These are phyloP conservation scores for Chymomyza caudatula DNA, from an alignment of 2,888 invertebrate species.

Conservation along the genomic window DNA sequence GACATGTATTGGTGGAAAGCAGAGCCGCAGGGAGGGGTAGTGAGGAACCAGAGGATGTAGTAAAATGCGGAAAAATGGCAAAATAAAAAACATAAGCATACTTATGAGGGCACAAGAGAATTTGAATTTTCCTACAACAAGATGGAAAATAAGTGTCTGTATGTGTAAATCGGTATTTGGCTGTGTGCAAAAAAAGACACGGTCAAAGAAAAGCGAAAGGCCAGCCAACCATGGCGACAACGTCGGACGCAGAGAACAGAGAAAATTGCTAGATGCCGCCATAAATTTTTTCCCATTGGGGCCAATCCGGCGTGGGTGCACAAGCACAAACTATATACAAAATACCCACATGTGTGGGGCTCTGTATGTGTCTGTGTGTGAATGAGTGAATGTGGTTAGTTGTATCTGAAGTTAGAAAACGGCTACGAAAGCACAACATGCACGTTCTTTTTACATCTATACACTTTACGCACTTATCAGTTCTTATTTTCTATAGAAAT, in stretches of 20 bases:
- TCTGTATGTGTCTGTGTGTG: neutral
- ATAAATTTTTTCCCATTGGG: constrained; percentile 17
- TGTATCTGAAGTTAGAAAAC: too few species aligned
- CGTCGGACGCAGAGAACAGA: constrained; percentile 17
- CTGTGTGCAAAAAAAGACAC: neutral
- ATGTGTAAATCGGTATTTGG: neutral
- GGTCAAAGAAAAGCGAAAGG: constrained; percentile 44
- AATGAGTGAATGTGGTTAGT: too few species aligned
- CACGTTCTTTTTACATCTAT: too few species aligned
- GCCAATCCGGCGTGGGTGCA: neutral
- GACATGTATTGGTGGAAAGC: constrained; percentile 36
- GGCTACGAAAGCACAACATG: too few species aligned
- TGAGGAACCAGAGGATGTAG: neutral
- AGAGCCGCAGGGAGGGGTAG: neutral
- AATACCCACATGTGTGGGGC: neutral
- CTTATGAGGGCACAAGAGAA: constrained; percentile 20
- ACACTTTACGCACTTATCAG: too few species aligned
- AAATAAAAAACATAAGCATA: constrained; percentile 30
- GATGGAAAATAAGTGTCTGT: neutral
- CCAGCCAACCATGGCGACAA: neutral
- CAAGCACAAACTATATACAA: constrained; percentile 15
- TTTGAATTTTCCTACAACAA: constrained; percentile 16
- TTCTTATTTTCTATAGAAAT: too few species aligned
- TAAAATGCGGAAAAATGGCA: constrained; percentile 34
- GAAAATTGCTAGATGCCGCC: constrained; percentile 52